Conservation (phyloP, 2,888 invertebrate species). For the Gnatocerus cornutus region DNA sequence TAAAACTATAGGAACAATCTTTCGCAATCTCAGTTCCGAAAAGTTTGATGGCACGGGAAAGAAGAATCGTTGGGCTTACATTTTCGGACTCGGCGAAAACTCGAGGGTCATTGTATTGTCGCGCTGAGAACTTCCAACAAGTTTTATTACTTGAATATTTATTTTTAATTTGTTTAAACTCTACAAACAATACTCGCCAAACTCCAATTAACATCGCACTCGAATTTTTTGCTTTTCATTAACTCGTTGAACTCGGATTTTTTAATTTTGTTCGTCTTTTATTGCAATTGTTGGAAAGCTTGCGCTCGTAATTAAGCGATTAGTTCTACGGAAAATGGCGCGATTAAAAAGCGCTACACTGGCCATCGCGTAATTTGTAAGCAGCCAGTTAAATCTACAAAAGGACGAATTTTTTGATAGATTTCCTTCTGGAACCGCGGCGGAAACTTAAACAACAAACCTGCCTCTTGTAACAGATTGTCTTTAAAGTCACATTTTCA, state of each 20-base stretch:
- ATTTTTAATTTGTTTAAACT: conserved; percentile 53
- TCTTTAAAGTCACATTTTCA: conserved; percentile 21
- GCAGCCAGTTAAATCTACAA: too few species aligned
- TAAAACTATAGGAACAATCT: conserved; percentile 70
- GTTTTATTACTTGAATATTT: conserved; percentile 58
- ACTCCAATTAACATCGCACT: conserved; percentile 19
- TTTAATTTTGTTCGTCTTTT: not conserved
- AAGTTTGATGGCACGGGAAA: conserved; percentile 69
- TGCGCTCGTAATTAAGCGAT: conserved; percentile 1
- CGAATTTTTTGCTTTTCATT: conserved; percentile 10
- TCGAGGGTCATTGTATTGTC: conserved; percentile 60
- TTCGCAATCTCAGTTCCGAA: conserved; percentile 69
- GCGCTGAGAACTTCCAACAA: conserved; percentile 56
- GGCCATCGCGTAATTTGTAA: too few species aligned
- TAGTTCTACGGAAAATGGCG: not conserved
- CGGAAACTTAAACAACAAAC: not conserved
- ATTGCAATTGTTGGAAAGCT: not conserved
- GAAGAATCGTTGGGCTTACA: conserved; percentile 65
- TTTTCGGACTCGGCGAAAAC: conserved; percentile 62
- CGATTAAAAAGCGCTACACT: not conserved
- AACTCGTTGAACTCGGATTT: not conserved
- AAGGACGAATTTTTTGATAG: too few species aligned
- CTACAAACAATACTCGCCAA: not conserved
- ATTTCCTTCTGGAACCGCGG: too few species aligned
- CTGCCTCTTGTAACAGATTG: conserved; percentile 8